Evolutionary conservation across 2,797 vertebrate genomes (phyloP).

Genomic region (Odontamblyopus rebecca): DNA sequence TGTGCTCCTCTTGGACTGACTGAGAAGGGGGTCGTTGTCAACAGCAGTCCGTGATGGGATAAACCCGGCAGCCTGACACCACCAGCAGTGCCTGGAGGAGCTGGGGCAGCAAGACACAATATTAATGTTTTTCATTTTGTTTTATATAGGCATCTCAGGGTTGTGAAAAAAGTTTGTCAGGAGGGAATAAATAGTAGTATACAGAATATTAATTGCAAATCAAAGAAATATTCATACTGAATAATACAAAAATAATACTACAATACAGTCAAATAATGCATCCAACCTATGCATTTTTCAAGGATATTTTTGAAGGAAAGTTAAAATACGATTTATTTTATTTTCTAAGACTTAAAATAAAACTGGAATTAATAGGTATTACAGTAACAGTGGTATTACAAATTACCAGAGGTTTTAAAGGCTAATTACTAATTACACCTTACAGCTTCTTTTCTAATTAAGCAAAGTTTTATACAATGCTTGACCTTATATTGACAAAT

Average conservation of each 20-base stretch:
- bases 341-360: too few species aligned
- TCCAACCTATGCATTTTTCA: too few species aligned
- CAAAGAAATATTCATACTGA: too few species aligned
- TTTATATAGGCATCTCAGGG: not conserved
- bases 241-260: too few species aligned
- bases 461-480: not conserved
- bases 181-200: not conserved
- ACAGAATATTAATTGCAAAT: not conserved
- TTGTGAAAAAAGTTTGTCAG: not conserved
- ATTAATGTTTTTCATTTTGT: not conserved
- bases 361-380: too few species aligned
- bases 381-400: too few species aligned
- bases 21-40: slow-evolving; percentile 71
- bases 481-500: not conserved
- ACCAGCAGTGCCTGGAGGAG: slow-evolving; percentile 42
- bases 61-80: slow-evolving; percentile 60
- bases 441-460: not conserved
- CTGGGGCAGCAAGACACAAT: slow-evolving; percentile 6
- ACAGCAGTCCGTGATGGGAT: slow-evolving; percentile 41
- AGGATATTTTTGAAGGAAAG: too few species aligned
- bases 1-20: slow-evolving; percentile 56
- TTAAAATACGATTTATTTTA: too few species aligned
- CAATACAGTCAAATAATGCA: too few species aligned
- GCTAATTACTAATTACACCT: not conserved
- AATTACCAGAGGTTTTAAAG: not conserved